Conservation (phyloP, 2,797 vertebrate species). For the Sitta carolinensis region DNA sequence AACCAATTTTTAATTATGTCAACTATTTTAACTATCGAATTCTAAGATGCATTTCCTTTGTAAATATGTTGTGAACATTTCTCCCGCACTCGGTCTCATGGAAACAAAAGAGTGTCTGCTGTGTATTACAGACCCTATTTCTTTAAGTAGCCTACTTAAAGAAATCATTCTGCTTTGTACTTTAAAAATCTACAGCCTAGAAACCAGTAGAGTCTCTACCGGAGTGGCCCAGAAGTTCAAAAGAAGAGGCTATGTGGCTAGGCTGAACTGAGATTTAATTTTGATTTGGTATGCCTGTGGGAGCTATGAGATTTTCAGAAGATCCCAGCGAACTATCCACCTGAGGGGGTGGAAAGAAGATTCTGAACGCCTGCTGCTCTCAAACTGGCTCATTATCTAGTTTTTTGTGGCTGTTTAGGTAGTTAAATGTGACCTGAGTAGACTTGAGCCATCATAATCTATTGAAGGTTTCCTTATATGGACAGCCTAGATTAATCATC, state of each 20-base stretch:
- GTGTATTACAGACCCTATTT: not conserved
- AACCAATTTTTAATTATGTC: not conserved
- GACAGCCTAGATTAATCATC: not conserved
- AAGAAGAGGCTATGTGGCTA: not conserved
- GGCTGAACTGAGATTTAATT: not conserved
- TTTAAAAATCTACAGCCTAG: not conserved
- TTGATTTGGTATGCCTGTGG: not conserved
- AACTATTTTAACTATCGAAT: not conserved
- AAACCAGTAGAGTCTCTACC: not conserved
- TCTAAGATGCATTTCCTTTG: not conserved
- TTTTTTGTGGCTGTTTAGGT: not conserved
- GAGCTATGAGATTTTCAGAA: not conserved
- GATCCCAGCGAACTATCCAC: not conserved
- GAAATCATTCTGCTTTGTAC: not conserved
- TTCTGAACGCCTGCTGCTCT: not conserved
- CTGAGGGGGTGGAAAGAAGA: not conserved
- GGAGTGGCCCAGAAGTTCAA: conserved; percentile 12
- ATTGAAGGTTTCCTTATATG: not conserved
- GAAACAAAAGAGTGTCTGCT: not conserved
- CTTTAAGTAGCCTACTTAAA: not conserved
- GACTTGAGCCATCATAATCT: not conserved
- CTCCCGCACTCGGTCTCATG: not conserved
- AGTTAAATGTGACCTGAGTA: not conserved
- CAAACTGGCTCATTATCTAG: not conserved
- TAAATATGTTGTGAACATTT: not conserved